Conservation (phyloP, 2,888 invertebrate species). For the Drosophila nr. medialis region DNA sequence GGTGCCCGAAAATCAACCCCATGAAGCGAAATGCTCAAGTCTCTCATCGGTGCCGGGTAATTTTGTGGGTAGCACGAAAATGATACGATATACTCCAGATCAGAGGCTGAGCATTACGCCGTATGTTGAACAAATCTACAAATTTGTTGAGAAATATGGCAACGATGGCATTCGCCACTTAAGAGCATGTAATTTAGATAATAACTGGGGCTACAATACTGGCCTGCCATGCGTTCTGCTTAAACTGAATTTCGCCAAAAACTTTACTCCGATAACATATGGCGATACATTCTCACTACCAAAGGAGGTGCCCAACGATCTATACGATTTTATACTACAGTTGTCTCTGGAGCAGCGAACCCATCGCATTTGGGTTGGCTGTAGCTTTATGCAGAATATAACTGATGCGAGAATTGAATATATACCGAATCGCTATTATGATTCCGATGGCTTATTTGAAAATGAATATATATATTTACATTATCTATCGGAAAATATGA, state of each 20-base stretch:
- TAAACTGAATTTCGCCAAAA: conserved; percentile 57
- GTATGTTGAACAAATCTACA: conserved; percentile 33
- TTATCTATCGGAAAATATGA: conserved; percentile 33
- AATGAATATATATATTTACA: conserved; percentile 2
- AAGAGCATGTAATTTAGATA: conserved; percentile 52
- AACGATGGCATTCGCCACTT: conserved; percentile 14
- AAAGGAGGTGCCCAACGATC: conserved; percentile 32
- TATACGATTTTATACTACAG: conserved; percentile 40
- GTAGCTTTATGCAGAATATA: conserved; percentile 11
- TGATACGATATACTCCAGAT: conserved; percentile 39
- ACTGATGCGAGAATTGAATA: conserved; percentile 21
- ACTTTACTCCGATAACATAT: conserved; percentile 50
- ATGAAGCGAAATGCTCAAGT: conserved; percentile 37
- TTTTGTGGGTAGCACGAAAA: conserved; percentile 18
- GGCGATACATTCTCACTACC: conserved; percentile 44
- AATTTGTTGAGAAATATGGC: conserved; percentile 37
- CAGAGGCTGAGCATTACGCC: not conserved
- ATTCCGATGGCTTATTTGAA: conserved; percentile 39
- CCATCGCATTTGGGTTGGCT: conserved; percentile 61
- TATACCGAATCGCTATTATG: conserved; percentile 51
- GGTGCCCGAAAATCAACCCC: conserved; percentile 19
- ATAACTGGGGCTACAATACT: conserved; percentile 53
- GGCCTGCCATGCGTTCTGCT: conserved; percentile 58
- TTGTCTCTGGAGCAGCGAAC: conserved; percentile 37
- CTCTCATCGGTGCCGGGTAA: conserved; percentile 47